A percentile compares a stretch with the other conserved stretches of the same genome.
These are phyloP conservation scores for Lobophora halterata DNA, from an alignment of 2,888 invertebrate species.

Conservation along the genomic window DNA sequence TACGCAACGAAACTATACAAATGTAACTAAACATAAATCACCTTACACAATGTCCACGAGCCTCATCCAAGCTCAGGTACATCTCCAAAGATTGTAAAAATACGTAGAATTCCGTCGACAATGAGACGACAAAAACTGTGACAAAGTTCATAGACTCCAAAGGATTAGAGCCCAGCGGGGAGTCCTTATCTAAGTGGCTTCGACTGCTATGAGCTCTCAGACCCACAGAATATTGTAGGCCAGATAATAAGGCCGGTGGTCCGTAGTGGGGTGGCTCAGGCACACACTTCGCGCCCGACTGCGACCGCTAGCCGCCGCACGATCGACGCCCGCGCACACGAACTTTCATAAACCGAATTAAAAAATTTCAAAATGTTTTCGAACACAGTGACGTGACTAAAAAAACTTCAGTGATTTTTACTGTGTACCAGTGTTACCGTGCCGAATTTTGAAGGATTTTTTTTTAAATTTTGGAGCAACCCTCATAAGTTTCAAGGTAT, in stretches of 20 bases:
- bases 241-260: constrained; percentile 44
- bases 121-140: constrained; percentile 51
- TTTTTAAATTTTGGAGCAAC: constrained; percentile 46
- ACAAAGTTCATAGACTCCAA: constrained; percentile 67
- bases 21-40: constrained; percentile 25
- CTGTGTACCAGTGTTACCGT: constrained; percentile 42
- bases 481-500: constrained; percentile 60
- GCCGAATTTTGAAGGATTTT: constrained; percentile 53
- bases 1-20: constrained; percentile 7
- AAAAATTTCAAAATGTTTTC: constrained; percentile 64
- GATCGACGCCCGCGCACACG: constrained; percentile 63
- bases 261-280: constrained; percentile 59
- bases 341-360: constrained; percentile 47
- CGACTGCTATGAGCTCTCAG: constrained; percentile 43
- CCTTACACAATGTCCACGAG: constrained; percentile 16
- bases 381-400: constrained; percentile 66
- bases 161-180: constrained; percentile 69
- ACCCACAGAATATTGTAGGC: constrained; percentile 8
- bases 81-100: constrained; percentile 35
- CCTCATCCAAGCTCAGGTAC: constrained; percentile 34
- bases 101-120: constrained; percentile 46
- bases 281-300: constrained; percentile 58
- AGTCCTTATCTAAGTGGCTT: constrained; percentile 70
- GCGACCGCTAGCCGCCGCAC: constrained; percentile 52
- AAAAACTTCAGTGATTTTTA: constrained; percentile 29